phyloP scores from a whole-genome alignment of 2,888 invertebrate species.

The Clusia tigrina region DNA sequence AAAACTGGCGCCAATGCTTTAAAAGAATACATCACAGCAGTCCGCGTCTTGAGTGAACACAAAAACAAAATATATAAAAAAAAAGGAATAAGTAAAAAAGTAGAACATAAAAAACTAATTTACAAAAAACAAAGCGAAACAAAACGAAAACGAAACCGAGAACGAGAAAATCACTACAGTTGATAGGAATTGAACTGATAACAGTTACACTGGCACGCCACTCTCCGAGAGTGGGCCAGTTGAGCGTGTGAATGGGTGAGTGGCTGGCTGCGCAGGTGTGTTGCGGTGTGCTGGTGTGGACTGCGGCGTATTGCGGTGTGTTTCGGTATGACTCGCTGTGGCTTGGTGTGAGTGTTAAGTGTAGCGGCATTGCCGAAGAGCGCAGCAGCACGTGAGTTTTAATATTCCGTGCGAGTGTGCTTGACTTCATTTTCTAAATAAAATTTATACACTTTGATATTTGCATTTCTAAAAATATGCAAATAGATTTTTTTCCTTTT shows the following conservation, averaged over 20 bases:
- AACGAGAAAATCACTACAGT: no score
- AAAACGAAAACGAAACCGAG: no score
- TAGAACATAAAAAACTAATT: not conserved
- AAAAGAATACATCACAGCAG: not conserved
- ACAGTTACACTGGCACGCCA: not conserved
- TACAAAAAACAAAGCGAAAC: not conserved
- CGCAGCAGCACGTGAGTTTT: not conserved
- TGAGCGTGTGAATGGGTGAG: not conserved
- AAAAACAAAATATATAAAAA: not conserved
- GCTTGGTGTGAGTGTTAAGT: not conserved
- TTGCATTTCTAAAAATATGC: no score
- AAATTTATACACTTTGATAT: constrained; percentile 7
- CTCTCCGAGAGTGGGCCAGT: not conserved
- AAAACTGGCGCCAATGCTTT: constrained; percentile 35
- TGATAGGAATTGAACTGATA: not conserved
- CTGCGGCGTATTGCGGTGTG: no score
- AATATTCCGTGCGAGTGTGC: not conserved
- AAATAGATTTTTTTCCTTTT: constrained; percentile 14
- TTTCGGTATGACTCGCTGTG: no score
- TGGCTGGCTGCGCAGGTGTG: no score
- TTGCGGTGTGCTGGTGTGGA: no score
- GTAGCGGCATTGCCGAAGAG: no score
- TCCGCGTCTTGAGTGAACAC: not conserved
- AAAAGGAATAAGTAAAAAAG: not conserved
- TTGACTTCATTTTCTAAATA: not conserved